A percentile compares a stretch with the other conserved stretches of the same genome.
Conservation (phyloP, 2,113 vertebrate genomes). For the Emydocephalus ijimae region DNA sequence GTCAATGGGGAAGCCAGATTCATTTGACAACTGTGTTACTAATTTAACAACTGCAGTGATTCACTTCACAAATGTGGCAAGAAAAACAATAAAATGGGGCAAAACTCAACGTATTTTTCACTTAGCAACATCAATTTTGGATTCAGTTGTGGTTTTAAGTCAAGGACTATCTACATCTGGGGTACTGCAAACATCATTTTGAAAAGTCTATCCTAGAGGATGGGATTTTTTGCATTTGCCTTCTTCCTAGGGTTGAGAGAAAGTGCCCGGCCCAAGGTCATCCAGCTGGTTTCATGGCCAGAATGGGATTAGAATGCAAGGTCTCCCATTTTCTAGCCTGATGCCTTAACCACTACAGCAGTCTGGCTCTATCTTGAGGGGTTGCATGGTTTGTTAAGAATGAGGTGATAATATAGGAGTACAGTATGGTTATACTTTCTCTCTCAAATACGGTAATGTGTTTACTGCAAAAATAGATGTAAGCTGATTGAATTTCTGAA, state of each 20-base stretch:
- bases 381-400: neutral
- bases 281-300: neutral
- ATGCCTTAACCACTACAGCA: neutral
- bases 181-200: neutral
- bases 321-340: neutral
- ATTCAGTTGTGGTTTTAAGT: neutral
- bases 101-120: neutral
- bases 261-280: neutral
- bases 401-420: neutral
- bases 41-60: no score
- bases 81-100: neutral
- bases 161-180: neutral
- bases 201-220: neutral
- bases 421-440: neutral
- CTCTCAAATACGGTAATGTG: neutral
- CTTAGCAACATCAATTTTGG: neutral
- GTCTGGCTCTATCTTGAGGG: neutral
- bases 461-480: neutral
- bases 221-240: neutral
- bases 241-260: neutral
- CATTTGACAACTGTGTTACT: neutral
- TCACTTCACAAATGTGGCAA: neutral
- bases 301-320: neutral
- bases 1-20: neutral
- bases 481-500: neutral